Base-by-base conservation (phyloP, 2,113 vertebrate genomes). In the Mesitornis unicolor region DNA sequence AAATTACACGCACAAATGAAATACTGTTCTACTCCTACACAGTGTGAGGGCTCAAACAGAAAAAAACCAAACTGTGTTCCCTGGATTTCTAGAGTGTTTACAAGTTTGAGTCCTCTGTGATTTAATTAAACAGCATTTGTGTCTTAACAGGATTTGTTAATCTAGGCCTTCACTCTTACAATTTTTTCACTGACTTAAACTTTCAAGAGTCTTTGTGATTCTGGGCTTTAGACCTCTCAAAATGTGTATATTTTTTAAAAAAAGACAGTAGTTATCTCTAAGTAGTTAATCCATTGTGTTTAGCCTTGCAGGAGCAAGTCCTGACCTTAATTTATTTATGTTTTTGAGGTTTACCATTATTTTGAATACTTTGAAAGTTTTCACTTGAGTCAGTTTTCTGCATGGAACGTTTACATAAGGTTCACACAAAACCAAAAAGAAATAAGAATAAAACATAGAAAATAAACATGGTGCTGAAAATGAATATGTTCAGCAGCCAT, bases 381-480 rank as follows among this genome's bases (percentile, higher is more conserved):
- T 91, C 7, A 20, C 40, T 80, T 61, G 38, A 3, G 33, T 65
- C 50, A 93, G 16, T 89, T 90, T 85, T 95, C 48, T 73, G 20
- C 38, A 68, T 43, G 59, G n/a, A 45, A 73, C 82, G 78, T 8
- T 87, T 90, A 91, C 29, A 73, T 17, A 93, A 91, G 13, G 17
- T 67, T 86, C 56, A 97, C 78, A 40, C 77, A 87, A 94, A 97
- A 89, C 6, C 7, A 77, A 95, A 96, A 53, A 85, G 65, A 91
- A 75, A 82, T 35, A 91, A 87, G 84, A 88, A 91, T 50, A 92
- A 94, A 92, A 97, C 87, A 80, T 80, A 92, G 94, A 83, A 97
- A 94, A 96, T 69, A 97, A 97, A 97, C 92, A 98, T 97, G 97
- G 98, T 97, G 97, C 98, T 98, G 98, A 99, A 98, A 99, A 98